Base-by-base conservation (phyloP, 2,797 vertebrate genomes). In the Takifugu rubripes region DNA sequence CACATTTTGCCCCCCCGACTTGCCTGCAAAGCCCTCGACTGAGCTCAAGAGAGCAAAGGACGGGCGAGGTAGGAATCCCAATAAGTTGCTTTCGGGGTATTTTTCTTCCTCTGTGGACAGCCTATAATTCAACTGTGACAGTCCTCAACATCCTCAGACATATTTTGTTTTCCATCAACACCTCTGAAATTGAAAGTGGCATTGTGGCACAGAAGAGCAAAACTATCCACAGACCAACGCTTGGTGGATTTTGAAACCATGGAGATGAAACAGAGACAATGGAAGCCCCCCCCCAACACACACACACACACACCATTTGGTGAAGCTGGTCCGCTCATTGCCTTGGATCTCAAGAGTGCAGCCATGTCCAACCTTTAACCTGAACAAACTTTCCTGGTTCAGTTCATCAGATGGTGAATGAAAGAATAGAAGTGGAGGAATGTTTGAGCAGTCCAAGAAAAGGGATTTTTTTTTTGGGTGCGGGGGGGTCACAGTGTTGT, bases 91-190 rank as follows among this genome's bases (percentile, higher is more conserved):
- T 87, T 84, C 78, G 78, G 74, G 62, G 67, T 72, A 65, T 75
- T 69, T 5, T 63, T 66, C 72, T 63, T 60, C 71, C 78, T 50
- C 71, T 12, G 54, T 68, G 85, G 49, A 79, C 68, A 74, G 84
- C 77, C 68, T 44, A 75, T 84, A 85, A 92, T 78, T 85, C 92
- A 74, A 80, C 67, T 25, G 63, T 2, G 77, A 84, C 86, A 83
- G 84, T 76, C 64, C 68, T 42, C 52, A 11, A 52, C 63, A 40
- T 73, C 75, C 85, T 89, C 86, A 89, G 88, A 88, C 88, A 89
- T 87, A 87, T 86, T 89, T 83, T 77, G 74, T 88, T 89, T 89
- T 81, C 88, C 81, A 81, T 81, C 89, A 88, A 83, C 84, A 88
- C 64, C 77, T 61, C 56, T 74, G 75, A 86, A 90, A 84, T 86